Evolutionary conservation across 1,140 invertebrate genomes (phyloP).

Genomic region (Meloidogyne floridensis): DNA sequence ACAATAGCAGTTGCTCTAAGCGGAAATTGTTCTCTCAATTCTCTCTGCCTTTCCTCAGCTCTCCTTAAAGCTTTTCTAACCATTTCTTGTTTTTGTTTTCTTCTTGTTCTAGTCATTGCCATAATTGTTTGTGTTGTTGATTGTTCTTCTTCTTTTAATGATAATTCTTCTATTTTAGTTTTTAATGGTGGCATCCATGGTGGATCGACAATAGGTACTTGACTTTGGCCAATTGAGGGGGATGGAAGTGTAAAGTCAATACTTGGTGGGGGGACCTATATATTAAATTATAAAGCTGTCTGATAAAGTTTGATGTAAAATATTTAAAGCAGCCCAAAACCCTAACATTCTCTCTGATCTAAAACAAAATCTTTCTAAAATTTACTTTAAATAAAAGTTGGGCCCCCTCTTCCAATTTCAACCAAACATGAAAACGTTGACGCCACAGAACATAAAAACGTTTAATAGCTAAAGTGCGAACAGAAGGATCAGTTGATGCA

Average conservation of each 20-base stretch:
- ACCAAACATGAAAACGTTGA: conserved; percentile 96
- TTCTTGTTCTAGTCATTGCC: conserved; percentile 94
- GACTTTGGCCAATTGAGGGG: conserved; percentile 91
- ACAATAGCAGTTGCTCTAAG: conserved; percentile 92
- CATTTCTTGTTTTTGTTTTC: conserved; percentile 97
- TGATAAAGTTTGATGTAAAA: neutral
- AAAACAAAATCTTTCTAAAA: too few relatives aligned
- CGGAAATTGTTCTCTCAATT: conserved; percentile 90
- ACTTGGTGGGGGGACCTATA: conserved; percentile 80
- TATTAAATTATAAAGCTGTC: neutral
- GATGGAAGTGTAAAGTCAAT: conserved; percentile 98
- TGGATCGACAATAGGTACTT: conserved; percentile 87
- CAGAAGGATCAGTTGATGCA: conserved; percentile 78
- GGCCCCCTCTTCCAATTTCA: conserved; percentile 94
- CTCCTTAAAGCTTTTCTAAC: conserved; percentile 90
- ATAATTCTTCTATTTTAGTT: conserved; percentile 97
- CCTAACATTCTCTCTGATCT: too few relatives aligned
- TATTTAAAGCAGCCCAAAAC: too few relatives aligned
- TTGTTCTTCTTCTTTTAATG: conserved; percentile 95
- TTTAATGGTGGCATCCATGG: conserved; percentile 97
- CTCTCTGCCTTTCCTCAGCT: conserved; percentile 89
- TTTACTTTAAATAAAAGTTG: conserved; percentile 82
- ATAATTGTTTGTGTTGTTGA: conserved; percentile 87
- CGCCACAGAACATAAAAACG: conserved; percentile 94
- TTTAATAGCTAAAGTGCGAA: conserved; percentile 76